Evolutionary conservation across 2,888 invertebrate species (phyloP).

Genomic region (Periphyllus acericola): DNA sequence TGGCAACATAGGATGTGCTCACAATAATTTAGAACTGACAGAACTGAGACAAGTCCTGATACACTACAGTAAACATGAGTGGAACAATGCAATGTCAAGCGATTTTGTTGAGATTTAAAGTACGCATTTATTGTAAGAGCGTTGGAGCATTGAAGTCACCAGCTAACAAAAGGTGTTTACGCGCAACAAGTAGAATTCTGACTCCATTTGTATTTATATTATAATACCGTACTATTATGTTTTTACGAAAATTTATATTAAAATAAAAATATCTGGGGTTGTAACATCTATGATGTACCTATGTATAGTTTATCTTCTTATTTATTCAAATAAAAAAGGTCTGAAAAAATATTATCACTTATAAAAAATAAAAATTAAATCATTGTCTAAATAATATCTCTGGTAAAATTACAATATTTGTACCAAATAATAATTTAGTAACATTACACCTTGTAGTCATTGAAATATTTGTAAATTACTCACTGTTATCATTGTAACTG

Average conservation of each 20-base stretch:
- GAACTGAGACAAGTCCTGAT: conserved; percentile 19
- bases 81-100: conserved; percentile 21
- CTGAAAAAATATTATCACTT: background rate
- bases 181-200: background rate
- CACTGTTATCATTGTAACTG: background rate
- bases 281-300: background rate
- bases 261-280: background rate
- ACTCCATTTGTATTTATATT: background rate
- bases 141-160: conserved; percentile 6
- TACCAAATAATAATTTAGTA: background rate
- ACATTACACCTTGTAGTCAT: background rate
- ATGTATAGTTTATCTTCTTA: background rate
- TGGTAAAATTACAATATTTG: background rate
- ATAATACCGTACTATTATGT: background rate
- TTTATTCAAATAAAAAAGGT: background rate
- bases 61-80: conserved; percentile 11
- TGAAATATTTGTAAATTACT: background rate
- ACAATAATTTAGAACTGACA: conserved; percentile 17
- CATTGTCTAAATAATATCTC: background rate
- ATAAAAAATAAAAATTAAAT: background rate
- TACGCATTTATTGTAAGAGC: background rate
- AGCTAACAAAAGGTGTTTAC: conserved; percentile 14
- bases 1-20: background rate
- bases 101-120: conserved; percentile 23
- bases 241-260: background rate